Evolutionary conservation across 2,888 invertebrate genomes (phyloP), one percentile per base, ranked within the genome.

Genomic region (Acronicta alni): DNA sequence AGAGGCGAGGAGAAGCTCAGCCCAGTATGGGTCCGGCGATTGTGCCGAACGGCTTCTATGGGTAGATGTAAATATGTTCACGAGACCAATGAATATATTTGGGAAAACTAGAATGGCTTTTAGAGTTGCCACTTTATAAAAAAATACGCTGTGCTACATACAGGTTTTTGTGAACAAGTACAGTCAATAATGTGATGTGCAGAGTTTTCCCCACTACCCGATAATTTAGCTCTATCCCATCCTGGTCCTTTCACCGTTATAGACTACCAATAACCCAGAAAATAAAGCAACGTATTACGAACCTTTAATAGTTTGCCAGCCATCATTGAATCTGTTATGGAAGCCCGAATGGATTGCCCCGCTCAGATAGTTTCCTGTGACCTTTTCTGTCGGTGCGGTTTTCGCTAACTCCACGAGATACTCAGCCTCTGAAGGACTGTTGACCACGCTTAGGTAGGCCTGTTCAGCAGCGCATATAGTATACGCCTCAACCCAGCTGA

Each of bases 401-500:
- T 39, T 23, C 20, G 60, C 54, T 37, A 75, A 12, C 3, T 43
- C n/a, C 0, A 45, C 52, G 9, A 74, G 58, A n/a, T 30, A 43
- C 8, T 72, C 44, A 1, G 51, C 59, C 30, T 75, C 75, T 26
- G 9, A 0, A 8, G 44, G 56, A 14, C 78, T 83, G 49, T 89
- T 83, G 35, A 89, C 82, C 8, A 91, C 78, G 5, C 88, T 87
- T 23, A 91, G 53, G 51, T 86, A 82, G 0, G 89, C 85, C 47
- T 82, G 83, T 54, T 91, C 91, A 0, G 81, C 76, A 14, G 68
- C 74, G 65, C 92, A 92, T 0, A 77, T 64, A 0, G 72, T 72
- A 18, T 84, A 79, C 0, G 92, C 92, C 0, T 89, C 88, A 0
- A 72, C 76, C 92, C 92, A 92, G 37, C 77, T 87, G 67, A 72